Conservation (phyloP, 1,140 invertebrate genomes). For the Limonius californicus region DNA sequence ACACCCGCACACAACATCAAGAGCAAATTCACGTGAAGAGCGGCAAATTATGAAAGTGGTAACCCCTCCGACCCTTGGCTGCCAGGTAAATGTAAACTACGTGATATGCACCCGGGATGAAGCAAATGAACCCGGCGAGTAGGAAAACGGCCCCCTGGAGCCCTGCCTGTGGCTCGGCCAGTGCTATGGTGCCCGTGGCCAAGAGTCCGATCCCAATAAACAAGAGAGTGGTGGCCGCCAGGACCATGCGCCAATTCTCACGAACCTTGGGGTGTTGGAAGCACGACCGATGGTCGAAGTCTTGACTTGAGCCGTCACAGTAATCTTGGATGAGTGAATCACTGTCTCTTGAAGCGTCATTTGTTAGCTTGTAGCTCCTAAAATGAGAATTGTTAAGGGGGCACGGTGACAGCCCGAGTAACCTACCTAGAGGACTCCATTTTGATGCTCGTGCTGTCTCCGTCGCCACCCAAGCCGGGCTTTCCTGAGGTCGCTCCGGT, state of each 20-base stretch:
- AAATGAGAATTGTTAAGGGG: constrained; percentile 36
- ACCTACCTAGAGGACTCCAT: constrained; percentile 29
- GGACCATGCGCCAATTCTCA: constrained; percentile 81
- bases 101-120: constrained; percentile 77
- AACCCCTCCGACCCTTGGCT: constrained; percentile 73
- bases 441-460: constrained; percentile 36
- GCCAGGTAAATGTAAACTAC: constrained; percentile 80
- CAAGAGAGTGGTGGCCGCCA: constrained; percentile 70
- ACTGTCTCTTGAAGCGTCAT: constrained; percentile 70
- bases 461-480: constrained; percentile 27
- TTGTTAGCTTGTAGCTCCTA: constrained; percentile 64
- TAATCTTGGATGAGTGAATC: constrained; percentile 74
- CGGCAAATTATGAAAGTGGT: constrained; percentile 78
- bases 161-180: constrained; percentile 64
- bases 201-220: constrained; percentile 73
- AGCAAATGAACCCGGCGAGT: constrained; percentile 76
- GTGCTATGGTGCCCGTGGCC: constrained; percentile 67
- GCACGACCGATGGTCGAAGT: constrained; percentile 61
- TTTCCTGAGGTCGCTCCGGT: constrained; percentile 45
- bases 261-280: constrained; percentile 78
- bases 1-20: no score
- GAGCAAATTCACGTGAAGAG: constrained; percentile 60
- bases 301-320: constrained; percentile 57
- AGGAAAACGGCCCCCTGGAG: constrained; percentile 77
- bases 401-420: neutral